Percentiles rank a stretch among this genome's conserved stretches.
Evolutionary conservation across 2,113 vertebrate genomes (phyloP).

Genomic region (Hippopotamus amphibius): DNA sequence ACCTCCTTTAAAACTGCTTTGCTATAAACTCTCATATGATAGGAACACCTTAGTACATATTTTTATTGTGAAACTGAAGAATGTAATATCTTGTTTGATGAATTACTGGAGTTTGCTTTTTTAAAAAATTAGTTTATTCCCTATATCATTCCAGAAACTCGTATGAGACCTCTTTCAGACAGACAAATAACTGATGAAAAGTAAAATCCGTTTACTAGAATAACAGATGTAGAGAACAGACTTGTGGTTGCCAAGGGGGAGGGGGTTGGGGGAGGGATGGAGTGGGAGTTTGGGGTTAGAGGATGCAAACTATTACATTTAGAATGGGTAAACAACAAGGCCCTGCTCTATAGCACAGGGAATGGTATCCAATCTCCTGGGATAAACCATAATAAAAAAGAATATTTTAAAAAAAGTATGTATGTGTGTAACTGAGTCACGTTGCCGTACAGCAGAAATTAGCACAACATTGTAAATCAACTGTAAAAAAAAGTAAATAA

Average conservation of each 20-base stretch:
- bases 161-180: neutral
- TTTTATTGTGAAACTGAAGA: conserved; percentile 29
- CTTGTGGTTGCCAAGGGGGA: neutral
- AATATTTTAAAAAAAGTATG: neutral
- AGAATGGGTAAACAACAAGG: neutral
- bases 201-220: neutral
- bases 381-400: neutral
- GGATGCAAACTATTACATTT: neutral
- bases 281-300: neutral
- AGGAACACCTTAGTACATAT: neutral
- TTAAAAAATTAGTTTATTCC: neutral
- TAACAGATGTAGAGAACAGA: neutral
- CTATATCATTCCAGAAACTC: neutral
- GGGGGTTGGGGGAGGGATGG: neutral
- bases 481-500: neutral
- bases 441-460: neutral
- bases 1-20: neutral
- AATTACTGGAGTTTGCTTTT: neutral
- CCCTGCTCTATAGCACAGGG: no score
- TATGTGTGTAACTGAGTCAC: neutral
- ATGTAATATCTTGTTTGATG: neutral
- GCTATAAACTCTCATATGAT: neutral
- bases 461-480: neutral
- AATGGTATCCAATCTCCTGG: neutral
- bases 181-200: neutral